Conservation (phyloP, 2,113 vertebrate genomes). For the Trematomus loennbergii region DNA sequence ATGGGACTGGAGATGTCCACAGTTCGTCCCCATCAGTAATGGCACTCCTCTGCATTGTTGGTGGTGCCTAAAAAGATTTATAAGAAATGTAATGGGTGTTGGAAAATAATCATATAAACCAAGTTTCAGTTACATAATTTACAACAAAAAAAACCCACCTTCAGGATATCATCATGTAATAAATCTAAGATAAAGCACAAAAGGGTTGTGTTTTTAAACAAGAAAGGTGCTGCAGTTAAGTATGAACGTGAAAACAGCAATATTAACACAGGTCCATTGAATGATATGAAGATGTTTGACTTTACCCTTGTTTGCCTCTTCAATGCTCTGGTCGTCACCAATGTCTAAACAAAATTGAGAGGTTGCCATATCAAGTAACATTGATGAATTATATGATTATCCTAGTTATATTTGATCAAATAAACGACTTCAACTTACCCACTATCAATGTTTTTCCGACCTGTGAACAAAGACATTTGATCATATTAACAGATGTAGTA, state of each 20-base stretch:
- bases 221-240: background rate
- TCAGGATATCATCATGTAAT: slow-evolving; percentile 42
- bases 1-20: slow-evolving; percentile 48
- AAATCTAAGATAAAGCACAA: background rate
- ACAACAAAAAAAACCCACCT: slow-evolving; percentile 6
- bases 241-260: background rate
- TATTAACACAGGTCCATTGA: background rate
- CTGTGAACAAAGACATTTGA: slow-evolving; percentile 13
- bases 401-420: background rate
- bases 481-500: background rate
- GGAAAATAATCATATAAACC: background rate
- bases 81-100: background rate
- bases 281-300: background rate
- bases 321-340: background rate
- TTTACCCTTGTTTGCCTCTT: slow-evolving; percentile 52
- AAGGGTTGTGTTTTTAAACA: background rate
- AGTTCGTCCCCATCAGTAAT: fast-evolving
- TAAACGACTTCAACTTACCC: slow-evolving; percentile 20
- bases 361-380: background rate
- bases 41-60: slow-evolving; percentile 18
- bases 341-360: slow-evolving; percentile 38
- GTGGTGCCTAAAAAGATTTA: background rate
- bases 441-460: background rate
- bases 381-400: background rate
- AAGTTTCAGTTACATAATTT: background rate